Evolutionary conservation across 2,888 invertebrate species (phyloP), one percentile per base, ranked within the genome.

Genomic region (Mythimna albipuncta): DNA sequence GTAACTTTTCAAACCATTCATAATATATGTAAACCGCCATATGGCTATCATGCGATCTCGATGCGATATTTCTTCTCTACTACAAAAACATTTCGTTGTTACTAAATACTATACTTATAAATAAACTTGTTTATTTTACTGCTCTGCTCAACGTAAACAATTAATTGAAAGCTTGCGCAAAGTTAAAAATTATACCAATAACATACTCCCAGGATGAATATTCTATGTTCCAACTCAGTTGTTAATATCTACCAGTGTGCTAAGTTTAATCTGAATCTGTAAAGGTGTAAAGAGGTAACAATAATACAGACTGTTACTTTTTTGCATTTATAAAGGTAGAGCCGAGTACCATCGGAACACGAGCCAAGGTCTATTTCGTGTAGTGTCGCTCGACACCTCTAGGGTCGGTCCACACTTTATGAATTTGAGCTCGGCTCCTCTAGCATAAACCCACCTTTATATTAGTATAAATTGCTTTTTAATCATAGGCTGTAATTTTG

Each of bases 61-160:
- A 11, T 41, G 38, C 6, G 13, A 38, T 41, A 13, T 41, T 59
- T 41, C n/a, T 21, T 59, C 13, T 21, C 21, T 11, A 38, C 59
- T 59, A n/a, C 2, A n/a, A 59, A 11, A 59, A 41, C 11, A 38
- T 41, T 59, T 41, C 6, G 2, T 6, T 21, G 38, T 38, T 11
- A 9, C 16, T 10, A 57, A 6, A 11, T 59, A 11, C 6, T 59
- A n/a, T n/a, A 38, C 38, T 41, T 59, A 59, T 21, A 13, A 59
- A 59, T 41, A n/a, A 41, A 59, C 21, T n/a, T 38, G n/a, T 59
- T 59, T 41, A 59, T 41, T 59, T 41, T 13, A 59, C 13, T 59
- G 59, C 59, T 59, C 38, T 59, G 38, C 59, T 35, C 35, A 35
- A 35, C 32, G 35, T 32, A 19, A 19, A 16, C 57, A 7, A 26